phyloP scores from a whole-genome alignment of 2,113 vertebrate species.

The Apteryx owenii region DNA sequence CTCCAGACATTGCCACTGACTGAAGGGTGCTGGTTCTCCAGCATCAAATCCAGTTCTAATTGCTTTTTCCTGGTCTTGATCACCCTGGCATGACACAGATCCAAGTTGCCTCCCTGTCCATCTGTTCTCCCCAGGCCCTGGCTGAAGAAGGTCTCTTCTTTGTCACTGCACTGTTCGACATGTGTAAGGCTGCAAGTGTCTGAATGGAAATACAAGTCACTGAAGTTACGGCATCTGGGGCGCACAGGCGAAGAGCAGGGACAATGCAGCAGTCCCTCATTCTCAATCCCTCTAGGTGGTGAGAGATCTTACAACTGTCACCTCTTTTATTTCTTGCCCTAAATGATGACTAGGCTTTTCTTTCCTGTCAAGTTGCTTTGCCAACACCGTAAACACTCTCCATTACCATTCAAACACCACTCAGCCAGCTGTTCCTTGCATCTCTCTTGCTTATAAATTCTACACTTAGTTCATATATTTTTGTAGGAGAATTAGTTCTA shows the following conservation, averaged over 20 bases:
- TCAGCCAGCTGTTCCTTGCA: slow-evolving; percentile 24
- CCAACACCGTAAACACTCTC: slow-evolving; percentile 26
- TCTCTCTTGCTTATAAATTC: slow-evolving; percentile 27
- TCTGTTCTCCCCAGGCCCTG: slow-evolving; percentile 15
- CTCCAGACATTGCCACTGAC: neutral
- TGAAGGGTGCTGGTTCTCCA: neutral
- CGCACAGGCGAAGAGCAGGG: neutral
- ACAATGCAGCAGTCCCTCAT: neutral
- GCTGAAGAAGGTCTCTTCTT: neutral
- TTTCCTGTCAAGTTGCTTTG: slow-evolving; percentile 38
- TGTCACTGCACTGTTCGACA: neutral
- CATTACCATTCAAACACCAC: neutral
- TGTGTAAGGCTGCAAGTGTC: neutral
- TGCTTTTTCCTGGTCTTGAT: neutral
- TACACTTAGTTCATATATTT: neutral
- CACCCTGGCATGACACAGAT: slow-evolving; percentile 5
- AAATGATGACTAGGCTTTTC: slow-evolving; percentile 4
- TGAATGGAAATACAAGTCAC: neutral
- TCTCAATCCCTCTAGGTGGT: neutral
- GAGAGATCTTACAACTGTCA: slow-evolving; percentile 35
- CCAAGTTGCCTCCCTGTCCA: neutral
- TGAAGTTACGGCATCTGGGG: neutral
- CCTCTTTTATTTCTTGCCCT: slow-evolving; percentile 33
- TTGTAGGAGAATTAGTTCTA: neutral
- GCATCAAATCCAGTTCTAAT: neutral